Conservation (phyloP, 2,888 invertebrate species). For the Agapetus fuscipes region DNA sequence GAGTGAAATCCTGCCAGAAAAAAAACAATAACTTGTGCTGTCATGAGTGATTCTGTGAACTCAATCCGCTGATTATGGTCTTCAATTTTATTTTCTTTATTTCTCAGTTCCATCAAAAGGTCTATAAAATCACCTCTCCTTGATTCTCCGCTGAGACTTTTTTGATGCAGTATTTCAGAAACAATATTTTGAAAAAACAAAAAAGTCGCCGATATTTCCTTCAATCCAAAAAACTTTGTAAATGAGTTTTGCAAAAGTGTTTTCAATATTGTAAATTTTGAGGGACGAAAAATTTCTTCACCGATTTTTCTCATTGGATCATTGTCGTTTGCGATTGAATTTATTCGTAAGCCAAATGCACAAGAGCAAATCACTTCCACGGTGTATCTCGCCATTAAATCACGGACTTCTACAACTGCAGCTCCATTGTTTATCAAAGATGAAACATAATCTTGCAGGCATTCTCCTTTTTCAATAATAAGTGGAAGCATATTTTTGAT, state of each 20-base stretch:
- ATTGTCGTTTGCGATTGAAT: slow-evolving; percentile 8
- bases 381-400: slow-evolving; percentile 11
- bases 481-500: slow-evolving; percentile 32
- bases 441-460: slow-evolving; percentile 24
- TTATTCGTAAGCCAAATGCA: slow-evolving; percentile 23
- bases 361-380: slow-evolving; percentile 24
- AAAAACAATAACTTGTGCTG: slow-evolving; percentile 35
- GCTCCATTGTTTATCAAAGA: not conserved
- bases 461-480: slow-evolving; percentile 26
- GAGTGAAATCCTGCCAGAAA: slow-evolving; percentile 38
- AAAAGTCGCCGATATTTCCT: slow-evolving; percentile 16
- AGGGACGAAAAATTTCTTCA: slow-evolving; percentile 2
- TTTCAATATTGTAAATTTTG: not conserved
- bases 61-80: slow-evolving; percentile 22
- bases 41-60: slow-evolving; percentile 28
- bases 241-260: not conserved
- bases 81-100: no score
- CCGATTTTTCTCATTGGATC: slow-evolving; percentile 10
- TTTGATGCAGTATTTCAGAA: slow-evolving; percentile 11
- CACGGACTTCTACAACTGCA: slow-evolving; percentile 4
- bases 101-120: no score
- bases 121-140: slow-evolving; percentile 4
- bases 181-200: no score
- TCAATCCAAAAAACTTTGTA: slow-evolving; percentile 1
- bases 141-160: slow-evolving; percentile 11